A percentile compares a stretch with the other conserved stretches of the same genome.
Evolutionary conservation across 1,140 invertebrate species (phyloP).

Genomic region (Neodiprion pinetum): DNA sequence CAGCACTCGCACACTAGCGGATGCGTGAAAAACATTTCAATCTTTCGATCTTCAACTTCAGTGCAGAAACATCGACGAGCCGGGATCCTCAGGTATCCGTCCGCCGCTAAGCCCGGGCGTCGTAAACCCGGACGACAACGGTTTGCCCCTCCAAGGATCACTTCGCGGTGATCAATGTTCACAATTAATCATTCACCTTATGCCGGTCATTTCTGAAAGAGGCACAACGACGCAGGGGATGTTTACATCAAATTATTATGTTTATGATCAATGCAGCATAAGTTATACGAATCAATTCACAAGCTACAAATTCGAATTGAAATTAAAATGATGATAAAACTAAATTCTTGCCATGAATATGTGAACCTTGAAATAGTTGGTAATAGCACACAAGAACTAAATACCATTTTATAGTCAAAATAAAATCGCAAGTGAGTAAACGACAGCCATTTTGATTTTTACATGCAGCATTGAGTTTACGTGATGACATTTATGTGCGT

Average conservation of each 20-base stretch:
- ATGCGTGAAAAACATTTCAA: background rate
- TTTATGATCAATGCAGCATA: background rate
- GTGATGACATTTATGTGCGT: no score
- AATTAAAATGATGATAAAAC: constrained; percentile 8
- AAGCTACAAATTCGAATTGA: background rate
- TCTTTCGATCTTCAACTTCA: background rate
- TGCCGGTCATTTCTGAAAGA: background rate
- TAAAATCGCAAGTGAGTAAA: no score
- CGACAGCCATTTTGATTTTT: no score
- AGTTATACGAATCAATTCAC: no score
- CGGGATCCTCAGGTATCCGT: background rate
- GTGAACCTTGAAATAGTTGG: no score
- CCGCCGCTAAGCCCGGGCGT: background rate
- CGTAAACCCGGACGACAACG: background rate
- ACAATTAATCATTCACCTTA: background rate
- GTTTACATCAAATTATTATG: background rate
- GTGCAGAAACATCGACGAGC: background rate
- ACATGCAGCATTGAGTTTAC: no score
- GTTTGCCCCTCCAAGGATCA: background rate
- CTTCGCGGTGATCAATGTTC: background rate
- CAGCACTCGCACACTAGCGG: constrained; percentile 35
- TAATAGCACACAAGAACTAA: no score
- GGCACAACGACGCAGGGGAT: background rate
- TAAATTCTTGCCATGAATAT: constrained; percentile 3
- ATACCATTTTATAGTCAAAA: no score